Base-by-base conservation (phyloP, 2,888 invertebrate species). In the Protonemura montana region DNA sequence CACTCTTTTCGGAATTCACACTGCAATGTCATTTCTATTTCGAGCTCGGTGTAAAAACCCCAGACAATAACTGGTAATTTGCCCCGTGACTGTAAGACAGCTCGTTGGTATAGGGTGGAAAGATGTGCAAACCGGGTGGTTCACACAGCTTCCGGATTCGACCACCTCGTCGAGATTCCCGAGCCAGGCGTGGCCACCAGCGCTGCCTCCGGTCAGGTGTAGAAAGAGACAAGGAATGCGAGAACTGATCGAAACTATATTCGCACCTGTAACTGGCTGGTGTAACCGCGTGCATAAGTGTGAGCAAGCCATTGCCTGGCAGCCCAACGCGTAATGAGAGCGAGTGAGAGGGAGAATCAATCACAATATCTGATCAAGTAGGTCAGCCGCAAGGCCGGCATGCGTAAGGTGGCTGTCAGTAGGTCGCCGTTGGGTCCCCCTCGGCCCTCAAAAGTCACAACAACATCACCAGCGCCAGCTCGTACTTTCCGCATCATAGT, bases 351-450 rank as follows among this genome's bases (percentile, higher is more conserved):
- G 29, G 28, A 13, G 59, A 84, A 25, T 28, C 29, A 27, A 29
- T 59, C 84, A 76, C 59, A 59, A 29, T 84, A 29, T 27, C 27
- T 10, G 82, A 83, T 10, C 5, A 84, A 84, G 84, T 84, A 28
- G 84, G 84, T 84, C 84, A 84, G 27, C 59, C 27, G 16, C 84
- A 84, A 84, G 84, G 84, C 84, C 84, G 84, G 3, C 27, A 81
- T 81, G 81, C 30, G n/a, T 78, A 26, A 26, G n/a, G 76, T 26
- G 42, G 25, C 84, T 84, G 84, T 84, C 84, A 84, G 59, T 84
- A 76, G 84, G 84, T 81, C 81, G 30, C 25, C 21, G 59, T 21
- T 10, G 59, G 59, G 59, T 21, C 59, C 59, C 59, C 59, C 59
- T 59, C 13, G 59, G 35, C 59, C 21, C 13, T 10, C 59, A 21